Conservation (phyloP, 1,140 invertebrate genomes). For the Bombus soroeensis region DNA sequence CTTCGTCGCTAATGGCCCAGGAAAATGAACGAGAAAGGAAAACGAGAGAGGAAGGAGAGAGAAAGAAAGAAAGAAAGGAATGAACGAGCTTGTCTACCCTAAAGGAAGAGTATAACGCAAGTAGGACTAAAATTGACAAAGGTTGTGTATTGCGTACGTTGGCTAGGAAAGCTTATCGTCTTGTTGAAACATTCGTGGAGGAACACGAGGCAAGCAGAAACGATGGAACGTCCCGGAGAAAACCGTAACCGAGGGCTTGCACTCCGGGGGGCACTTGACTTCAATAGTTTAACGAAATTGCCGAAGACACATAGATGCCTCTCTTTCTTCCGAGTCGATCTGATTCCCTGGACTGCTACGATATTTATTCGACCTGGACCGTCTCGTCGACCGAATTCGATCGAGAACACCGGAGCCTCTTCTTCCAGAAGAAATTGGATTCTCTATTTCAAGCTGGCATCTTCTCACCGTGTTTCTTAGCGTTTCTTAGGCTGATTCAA, state of each 20-base stretch:
- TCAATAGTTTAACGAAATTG: conserved; percentile 79
- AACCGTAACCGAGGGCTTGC: conserved; percentile 8
- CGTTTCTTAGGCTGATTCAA: too few relatives aligned
- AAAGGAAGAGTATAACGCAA: conserved; percentile 29
- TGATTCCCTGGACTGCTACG: conserved; percentile 72
- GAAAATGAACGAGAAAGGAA: conserved; percentile 46
- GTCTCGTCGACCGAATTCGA: conserved; percentile 18
- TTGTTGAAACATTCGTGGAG: not conserved
- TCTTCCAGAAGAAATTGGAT: conserved; percentile 15
- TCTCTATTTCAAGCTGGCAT: not conserved
- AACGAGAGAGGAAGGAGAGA: not conserved
- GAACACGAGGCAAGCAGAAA: not conserved
- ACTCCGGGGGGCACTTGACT: conserved; percentile 75
- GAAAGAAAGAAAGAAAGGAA: not conserved
- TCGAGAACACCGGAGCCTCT: not conserved
- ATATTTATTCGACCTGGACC: conserved; percentile 74
- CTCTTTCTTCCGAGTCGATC: conserved; percentile 63
- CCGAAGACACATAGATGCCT: conserved; percentile 70
- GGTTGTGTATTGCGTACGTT: not conserved
- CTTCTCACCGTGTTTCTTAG: conserved; percentile 12
- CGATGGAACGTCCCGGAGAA: not conserved
- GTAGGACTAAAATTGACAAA: not conserved
- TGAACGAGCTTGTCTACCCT: not conserved
- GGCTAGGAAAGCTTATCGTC: conserved; percentile 15
- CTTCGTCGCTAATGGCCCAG: conserved; percentile 76